Evolutionary conservation across 2,888 invertebrate genomes (phyloP).

Genomic region (Strigamia transsilvanica): DNA sequence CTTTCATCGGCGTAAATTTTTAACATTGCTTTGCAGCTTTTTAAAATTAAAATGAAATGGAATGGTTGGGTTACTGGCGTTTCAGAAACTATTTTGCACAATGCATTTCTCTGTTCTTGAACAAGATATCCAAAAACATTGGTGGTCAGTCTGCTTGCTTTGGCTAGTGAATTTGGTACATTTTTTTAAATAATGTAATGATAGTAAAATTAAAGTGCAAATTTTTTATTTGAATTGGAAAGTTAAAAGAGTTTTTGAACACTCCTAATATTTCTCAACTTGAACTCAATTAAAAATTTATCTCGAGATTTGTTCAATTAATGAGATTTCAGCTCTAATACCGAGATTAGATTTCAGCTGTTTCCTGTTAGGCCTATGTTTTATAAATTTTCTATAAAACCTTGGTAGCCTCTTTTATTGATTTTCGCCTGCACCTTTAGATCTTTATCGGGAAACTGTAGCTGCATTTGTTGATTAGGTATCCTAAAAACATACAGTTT

Average conservation of each 20-base stretch:
- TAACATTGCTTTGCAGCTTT: not conserved
- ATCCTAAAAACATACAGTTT: slow-evolving; percentile 42
- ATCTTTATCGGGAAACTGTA: slow-evolving; percentile 45
- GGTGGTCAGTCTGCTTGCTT: too few relatives aligned
- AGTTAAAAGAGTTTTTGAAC: not conserved
- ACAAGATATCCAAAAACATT: too few relatives aligned
- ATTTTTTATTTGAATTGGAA: too few relatives aligned
- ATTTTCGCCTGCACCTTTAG: slow-evolving; percentile 41
- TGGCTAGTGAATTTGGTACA: too few relatives aligned
- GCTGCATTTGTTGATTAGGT: slow-evolving; percentile 49
- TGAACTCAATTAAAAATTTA: slow-evolving; percentile 38
- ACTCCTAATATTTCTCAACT: not conserved
- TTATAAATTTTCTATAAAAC: not conserved
- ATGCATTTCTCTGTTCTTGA: too few relatives aligned
- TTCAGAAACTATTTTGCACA: too few relatives aligned
- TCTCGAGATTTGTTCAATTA: not conserved
- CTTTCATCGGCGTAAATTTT: not conserved
- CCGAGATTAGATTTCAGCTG: slow-evolving; percentile 17
- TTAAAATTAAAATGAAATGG: not conserved
- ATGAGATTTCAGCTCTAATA: slow-evolving; percentile 19
- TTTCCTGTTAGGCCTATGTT: not conserved
- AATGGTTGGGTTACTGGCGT: not conserved
- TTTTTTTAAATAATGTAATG: too few relatives aligned
- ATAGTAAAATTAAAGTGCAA: too few relatives aligned
- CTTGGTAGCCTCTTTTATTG: slow-evolving; percentile 22